Percentiles rank a stretch among this genome's conserved stretches.
Evolutionary conservation across 2,113 vertebrate genomes (phyloP).

Genomic region (Trogon melanurus): DNA sequence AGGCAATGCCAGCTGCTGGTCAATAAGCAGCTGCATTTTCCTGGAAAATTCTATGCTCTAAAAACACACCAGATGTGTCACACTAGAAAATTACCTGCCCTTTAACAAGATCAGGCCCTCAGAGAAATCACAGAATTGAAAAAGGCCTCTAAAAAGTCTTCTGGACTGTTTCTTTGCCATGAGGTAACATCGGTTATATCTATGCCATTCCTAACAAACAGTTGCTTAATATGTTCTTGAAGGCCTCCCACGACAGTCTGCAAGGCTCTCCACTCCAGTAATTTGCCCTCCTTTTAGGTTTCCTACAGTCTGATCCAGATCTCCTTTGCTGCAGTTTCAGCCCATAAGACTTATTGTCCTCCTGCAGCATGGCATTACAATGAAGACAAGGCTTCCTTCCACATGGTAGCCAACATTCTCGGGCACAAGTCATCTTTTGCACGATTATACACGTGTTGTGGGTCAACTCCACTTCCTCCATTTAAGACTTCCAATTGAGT

Average conservation of each 20-base stretch:
- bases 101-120: not conserved
- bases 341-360: not conserved
- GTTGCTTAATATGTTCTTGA: not conserved
- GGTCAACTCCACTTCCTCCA: not conserved
- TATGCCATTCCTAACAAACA: not conserved
- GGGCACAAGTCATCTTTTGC: not conserved
- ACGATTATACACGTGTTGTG: too few relatives aligned
- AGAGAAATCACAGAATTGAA: not conserved
- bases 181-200: not conserved
- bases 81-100: not conserved
- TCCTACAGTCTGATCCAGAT: not conserved
- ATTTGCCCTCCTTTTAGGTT: not conserved
- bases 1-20: not conserved
- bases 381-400: not conserved
- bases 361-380: not conserved
- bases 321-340: not conserved
- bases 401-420: not conserved
- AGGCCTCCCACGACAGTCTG: not conserved
- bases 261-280: not conserved
- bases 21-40: not conserved
- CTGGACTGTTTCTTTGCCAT: not conserved
- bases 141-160: not conserved
- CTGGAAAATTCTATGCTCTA: not conserved
- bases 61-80: not conserved
- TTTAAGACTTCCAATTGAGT: not conserved